Percentiles rank a stretch among this genome's conserved stretches.
Conservation (phyloP, 2,888 invertebrate species). For the Cremastinae sp. region DNA sequence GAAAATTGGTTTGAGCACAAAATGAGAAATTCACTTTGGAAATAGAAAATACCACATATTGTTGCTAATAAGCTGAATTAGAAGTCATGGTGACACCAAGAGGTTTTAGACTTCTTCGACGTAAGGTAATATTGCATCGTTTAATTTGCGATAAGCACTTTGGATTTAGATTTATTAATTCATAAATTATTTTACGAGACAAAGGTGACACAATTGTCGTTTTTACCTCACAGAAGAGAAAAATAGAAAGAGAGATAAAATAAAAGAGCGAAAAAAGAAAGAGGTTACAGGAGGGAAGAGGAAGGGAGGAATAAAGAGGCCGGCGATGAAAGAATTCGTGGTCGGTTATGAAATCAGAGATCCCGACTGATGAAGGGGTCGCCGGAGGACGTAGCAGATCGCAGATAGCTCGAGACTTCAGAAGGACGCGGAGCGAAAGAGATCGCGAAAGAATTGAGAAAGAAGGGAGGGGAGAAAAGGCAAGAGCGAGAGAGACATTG, state of each 20-base stretch:
- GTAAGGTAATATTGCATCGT: no score
- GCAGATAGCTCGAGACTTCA: slow-evolving; percentile 53
- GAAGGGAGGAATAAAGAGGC: slow-evolving; percentile 47
- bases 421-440: slow-evolving; percentile 40
- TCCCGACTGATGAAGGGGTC: slow-evolving; percentile 40
- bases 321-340: slow-evolving; percentile 64
- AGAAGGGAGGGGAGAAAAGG: slow-evolving; percentile 21
- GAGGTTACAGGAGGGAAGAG: slow-evolving; percentile 21
- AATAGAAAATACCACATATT: no score
- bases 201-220: no score
- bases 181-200: no score
- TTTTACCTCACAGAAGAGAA: no score
- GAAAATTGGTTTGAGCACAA: no score
- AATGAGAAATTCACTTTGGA: no score
- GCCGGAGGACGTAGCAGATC: slow-evolving; percentile 59
- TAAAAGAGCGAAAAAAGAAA: slow-evolving; percentile 1
- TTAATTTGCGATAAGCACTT: no score
- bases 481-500: slow-evolving; percentile 46
- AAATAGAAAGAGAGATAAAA: not conserved
- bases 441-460: slow-evolving; percentile 52
- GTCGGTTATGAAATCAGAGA: slow-evolving; percentile 66
- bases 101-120: no score
- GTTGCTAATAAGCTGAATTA: no score
- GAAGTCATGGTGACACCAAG: no score
- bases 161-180: no score